Evolutionary conservation across 2,888 invertebrate genomes (phyloP), one percentile per base, ranked within the genome.

Genomic region (Agrotis ipsilon): DNA sequence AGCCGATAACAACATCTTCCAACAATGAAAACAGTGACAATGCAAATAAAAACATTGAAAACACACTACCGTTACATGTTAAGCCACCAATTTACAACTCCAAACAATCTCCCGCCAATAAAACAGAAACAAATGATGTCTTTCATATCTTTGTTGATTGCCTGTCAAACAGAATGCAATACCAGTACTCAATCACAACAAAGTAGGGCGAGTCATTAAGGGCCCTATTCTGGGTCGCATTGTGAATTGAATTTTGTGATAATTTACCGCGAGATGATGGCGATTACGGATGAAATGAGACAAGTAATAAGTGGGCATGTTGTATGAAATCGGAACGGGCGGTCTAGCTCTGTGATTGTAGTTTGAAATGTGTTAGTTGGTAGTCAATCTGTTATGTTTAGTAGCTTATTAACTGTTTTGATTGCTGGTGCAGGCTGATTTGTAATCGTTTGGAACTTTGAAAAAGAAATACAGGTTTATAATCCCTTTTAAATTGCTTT

Each of bases 71-170:
- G 90, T 90, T 89, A 91, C 78, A 57, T 58, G 76, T 70, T 63
- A 49, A 61, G 61, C 45, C 69, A 78, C 76, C 81, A 78, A 80
- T 87, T 88, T 86, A 86, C 84, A 86, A 75, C 75, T 72, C 59
- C 80, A 74, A 86, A 91, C 91, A 91, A 90, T 90, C 77, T 87
- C 79, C 82, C 64, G 70, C 84, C 88, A 91, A 92, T 91, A 91
- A 90, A 91, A 90, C 83, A 87, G 88, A 90, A 88, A 92, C 91
- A 91, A 91, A 91, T 89, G 88, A 89, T 89, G 89, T 86, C 86
- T 85, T 84, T 89, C 87, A 87, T 88, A 88, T 84, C 84, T 86
- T 80, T 81, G 83, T 84, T 88, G 91, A 92, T 92, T 90, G 92
- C 84, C 82, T 88, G 90, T 89, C 89, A 82, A 86, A 86, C 80